Evolutionary conservation across 2,888 invertebrate species (phyloP).

Genomic region (Xestobium rufovillosum): DNA sequence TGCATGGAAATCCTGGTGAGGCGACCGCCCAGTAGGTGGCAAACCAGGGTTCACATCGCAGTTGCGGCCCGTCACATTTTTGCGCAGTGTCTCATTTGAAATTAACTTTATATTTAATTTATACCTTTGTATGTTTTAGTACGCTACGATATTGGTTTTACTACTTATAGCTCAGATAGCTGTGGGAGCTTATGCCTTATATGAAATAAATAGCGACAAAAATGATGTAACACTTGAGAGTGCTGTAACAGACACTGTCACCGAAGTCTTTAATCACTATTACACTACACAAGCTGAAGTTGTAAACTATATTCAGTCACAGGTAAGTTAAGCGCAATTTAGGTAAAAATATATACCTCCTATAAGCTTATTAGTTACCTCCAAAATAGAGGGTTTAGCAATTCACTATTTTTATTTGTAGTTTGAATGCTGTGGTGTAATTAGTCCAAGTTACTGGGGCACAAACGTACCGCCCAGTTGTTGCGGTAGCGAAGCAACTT

Average conservation of each 20-base stretch:
- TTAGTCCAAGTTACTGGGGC: neutral
- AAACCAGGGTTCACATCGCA: too few relatives aligned
- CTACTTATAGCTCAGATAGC: constrained; percentile 1
- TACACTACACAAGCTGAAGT: neutral
- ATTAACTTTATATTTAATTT: too few relatives aligned
- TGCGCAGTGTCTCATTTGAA: too few relatives aligned
- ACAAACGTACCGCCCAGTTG: neutral
- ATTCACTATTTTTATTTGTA: neutral
- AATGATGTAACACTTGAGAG: neutral
- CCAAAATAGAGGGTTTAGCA: too few relatives aligned
- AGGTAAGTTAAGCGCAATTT: too few relatives aligned
- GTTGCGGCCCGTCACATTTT: too few relatives aligned
- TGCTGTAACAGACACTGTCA: neutral
- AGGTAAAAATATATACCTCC: too few relatives aligned
- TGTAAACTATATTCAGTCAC: neutral
- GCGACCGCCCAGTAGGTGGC: too few relatives aligned
- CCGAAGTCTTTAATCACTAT: neutral
- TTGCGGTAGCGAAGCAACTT: neutral
- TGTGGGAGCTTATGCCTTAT: neutral
- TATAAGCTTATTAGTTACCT: too few relatives aligned
- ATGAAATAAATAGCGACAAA: neutral
- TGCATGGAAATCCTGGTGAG: too few relatives aligned
- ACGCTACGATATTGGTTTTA: neutral
- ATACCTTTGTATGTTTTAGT: neutral
- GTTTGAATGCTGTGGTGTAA: neutral